These are phyloP conservation scores for Acheta domesticus DNA, from an alignment of 2,888 invertebrate species.

Conservation along the genomic window DNA sequence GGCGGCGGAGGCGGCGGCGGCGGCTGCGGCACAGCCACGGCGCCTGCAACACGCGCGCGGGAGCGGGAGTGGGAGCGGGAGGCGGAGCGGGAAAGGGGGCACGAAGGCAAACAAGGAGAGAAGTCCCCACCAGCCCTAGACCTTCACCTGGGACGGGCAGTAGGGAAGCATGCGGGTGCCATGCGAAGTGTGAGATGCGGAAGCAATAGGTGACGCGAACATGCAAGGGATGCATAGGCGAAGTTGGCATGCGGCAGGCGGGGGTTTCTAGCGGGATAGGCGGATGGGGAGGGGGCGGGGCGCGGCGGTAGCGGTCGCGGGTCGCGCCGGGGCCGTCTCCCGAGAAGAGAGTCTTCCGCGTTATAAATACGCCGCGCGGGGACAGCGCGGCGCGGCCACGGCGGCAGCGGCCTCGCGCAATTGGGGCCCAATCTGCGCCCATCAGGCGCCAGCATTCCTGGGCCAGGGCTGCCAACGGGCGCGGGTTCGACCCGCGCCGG, in stretches of 20 bases:
- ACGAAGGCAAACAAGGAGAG: background rate
- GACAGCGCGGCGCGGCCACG: background rate
- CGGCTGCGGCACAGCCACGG: background rate
- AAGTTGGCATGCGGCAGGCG: background rate
- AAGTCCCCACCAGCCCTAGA: background rate
- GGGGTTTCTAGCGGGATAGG: background rate
- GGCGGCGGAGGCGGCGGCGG: background rate
- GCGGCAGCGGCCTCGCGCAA: slow-evolving; percentile 18
- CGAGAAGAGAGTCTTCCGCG: background rate
- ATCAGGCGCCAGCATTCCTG: background rate
- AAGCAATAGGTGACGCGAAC: too few relatives aligned
- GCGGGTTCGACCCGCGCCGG: slow-evolving; percentile 18
- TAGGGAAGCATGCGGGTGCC: too few relatives aligned
- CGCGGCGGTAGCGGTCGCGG: too few relatives aligned
- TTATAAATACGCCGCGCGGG: slow-evolving; percentile 9
- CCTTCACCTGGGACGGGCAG: too few relatives aligned
- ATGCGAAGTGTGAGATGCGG: too few relatives aligned
- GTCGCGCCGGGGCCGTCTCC: background rate
- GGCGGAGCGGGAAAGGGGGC: background rate
- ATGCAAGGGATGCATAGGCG: background rate
- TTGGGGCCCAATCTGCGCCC: slow-evolving; percentile 11
- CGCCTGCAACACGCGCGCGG: background rate
- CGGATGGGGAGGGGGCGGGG: background rate
- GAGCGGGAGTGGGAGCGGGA: background rate
- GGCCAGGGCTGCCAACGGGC: background rate